Evolutionary conservation across 2,888 invertebrate genomes (phyloP), one percentile per base, ranked within the genome.

Genomic region (Muschampia plurimacula): DNA sequence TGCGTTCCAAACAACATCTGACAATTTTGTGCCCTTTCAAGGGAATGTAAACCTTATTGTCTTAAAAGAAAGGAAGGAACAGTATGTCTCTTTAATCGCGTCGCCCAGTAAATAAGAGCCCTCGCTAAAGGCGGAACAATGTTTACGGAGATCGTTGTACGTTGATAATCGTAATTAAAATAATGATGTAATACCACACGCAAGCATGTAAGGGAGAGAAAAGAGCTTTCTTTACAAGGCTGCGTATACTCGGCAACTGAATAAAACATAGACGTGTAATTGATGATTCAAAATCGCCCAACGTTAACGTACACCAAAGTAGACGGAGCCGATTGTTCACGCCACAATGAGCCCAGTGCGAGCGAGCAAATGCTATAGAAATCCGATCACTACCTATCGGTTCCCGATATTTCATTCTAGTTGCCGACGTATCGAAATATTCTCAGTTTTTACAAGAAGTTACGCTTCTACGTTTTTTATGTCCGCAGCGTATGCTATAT

Each of bases 111-210:
- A 32, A 15, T 32, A 12, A 52, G 67, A 62, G 41, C 67, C 52
- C 67, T 62, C 41, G 57, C 60, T 49, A 66, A 66, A 67, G 66
- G 60, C 72, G 67, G 62, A 67, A 65, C 59, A 9, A 60, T 59
- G 39, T 69, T 49, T 49, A 62, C 36, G 55, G 15, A 72, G 72
- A 72, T 67, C 44, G 67, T 67, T 62, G 32, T 41, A 52, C n/a
- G 41, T 41, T 49, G 66, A 67, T 72, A 72, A 62, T 62, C 62
- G 62, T 62, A 72, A 72, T 72, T 72, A 72, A 72, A 72, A 72
- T 66, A 41, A 72, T 67, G 67, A 62, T 52, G 67, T 62, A 72
- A 67, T 62, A 67, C 12, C 59, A 41, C 60, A 60, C 59, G 32
- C 36, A 52, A 49, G 36, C 39, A 15, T 13, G 12, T n/a, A 28